Conservation (phyloP, 2,113 vertebrate species). For the Tenebrosternarchus preto region DNA sequence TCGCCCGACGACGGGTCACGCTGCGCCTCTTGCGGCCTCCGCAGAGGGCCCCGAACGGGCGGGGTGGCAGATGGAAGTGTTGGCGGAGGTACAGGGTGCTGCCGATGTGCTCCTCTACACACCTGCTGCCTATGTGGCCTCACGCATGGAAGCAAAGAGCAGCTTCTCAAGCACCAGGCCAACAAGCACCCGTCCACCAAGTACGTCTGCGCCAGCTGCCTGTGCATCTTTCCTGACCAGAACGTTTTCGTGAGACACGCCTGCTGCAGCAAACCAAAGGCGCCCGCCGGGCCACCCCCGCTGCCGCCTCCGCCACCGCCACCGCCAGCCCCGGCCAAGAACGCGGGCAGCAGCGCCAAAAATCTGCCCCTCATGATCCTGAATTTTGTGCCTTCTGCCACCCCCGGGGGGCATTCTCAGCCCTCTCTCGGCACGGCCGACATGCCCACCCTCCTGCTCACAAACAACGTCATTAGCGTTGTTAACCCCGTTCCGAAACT, state of each 20-base stretch:
- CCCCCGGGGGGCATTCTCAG: not conserved
- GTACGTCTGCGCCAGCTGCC: slow-evolving; percentile 64
- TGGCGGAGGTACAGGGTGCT: slow-evolving; percentile 55
- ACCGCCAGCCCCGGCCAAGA: not conserved
- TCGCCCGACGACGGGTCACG: too few relatives aligned
- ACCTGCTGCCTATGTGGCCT: slow-evolving; percentile 58
- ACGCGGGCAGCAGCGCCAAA: not conserved
- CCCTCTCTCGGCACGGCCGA: slow-evolving; percentile 39
- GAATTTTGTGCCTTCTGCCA: slow-evolving; percentile 35
- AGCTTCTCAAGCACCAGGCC: slow-evolving; percentile 59
- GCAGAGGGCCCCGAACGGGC: slow-evolving; percentile 61
- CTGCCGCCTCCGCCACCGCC: not conserved
- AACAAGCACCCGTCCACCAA: slow-evolving; percentile 45
- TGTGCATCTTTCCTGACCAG: slow-evolving; percentile 61
- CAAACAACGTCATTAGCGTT: not conserved
- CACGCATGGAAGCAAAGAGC: slow-evolving; percentile 41
- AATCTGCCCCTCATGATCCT: not conserved
- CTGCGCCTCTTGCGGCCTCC: slow-evolving; percentile 62
- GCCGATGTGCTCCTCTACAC: slow-evolving; percentile 40
- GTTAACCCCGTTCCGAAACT: not conserved
- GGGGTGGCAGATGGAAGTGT: too few relatives aligned
- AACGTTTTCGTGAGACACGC: slow-evolving; percentile 51
- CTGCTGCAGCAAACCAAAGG: slow-evolving; percentile 55
- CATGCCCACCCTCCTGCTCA: slow-evolving; percentile 37
- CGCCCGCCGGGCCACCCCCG: not conserved